Base-by-base conservation (phyloP, 2,113 vertebrate species). In the Anseranas semipalmata region DNA sequence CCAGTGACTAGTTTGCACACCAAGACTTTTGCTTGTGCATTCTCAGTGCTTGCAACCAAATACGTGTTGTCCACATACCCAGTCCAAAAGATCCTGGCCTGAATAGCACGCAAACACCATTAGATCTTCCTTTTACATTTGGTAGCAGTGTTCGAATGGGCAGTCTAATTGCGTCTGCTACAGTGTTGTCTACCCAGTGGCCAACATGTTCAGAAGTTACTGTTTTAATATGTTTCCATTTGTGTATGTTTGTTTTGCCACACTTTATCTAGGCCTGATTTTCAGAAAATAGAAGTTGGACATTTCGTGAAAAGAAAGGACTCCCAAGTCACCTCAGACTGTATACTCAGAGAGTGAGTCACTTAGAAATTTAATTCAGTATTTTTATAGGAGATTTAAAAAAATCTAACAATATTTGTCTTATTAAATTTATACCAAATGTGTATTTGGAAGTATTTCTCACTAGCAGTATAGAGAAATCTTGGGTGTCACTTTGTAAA, bases 391-490 rank as follows among this genome's bases (percentile, higher is more conserved):
- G 60, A 80, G 16, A 21, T 7, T 76, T 11, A 9, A 7, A 39
- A 71, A 71, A n/a, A 76, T 74, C 52, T 68, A 74, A 93, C 70
- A 87, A 53, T 89, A 92, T 95, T 95, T 87, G 58, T 94, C 67
- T 94, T 92, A 91, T 82, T 96, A 87, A 94, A 89, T 87, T 94
- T 95, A 93, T 94, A 87, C 60, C 60, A 82, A 91, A 95, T 96
- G 71, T 95, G 70, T 92, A 75, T 89, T 93, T 97, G 94, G 91
- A 94, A 85, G 70, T 92, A 87, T 95, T 97, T 95, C 80, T 81
- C 53, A 63, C 60, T 72, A 78, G 50, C 83, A 60, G 46, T 83
- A 73, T 67, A 85, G 91, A 94, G 85, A 84, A 75, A 76, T 94
- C 87, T 94, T 87, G 90, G 75, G 79, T 86, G 79, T 91, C 79